These are phyloP conservation scores for Lichenostomus cassidix DNA, from an alignment of 2,113 vertebrate genomes.

Conservation along the genomic window DNA sequence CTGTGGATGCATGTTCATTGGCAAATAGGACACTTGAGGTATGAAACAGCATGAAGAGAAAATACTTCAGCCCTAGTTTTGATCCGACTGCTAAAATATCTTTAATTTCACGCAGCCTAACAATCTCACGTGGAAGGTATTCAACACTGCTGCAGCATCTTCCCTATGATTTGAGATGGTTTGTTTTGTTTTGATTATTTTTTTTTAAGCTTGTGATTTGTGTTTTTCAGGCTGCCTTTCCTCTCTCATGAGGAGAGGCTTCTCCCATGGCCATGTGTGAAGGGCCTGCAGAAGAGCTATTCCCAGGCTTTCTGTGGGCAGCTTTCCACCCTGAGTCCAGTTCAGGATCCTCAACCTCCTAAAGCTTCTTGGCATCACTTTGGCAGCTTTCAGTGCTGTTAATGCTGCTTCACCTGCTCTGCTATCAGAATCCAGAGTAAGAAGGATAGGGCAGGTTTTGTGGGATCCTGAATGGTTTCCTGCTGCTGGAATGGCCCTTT, in stretches of 20 bases:
- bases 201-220: not conserved
- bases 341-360: not conserved
- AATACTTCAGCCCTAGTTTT: not conserved
- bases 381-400: not conserved
- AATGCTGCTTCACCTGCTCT: not conserved
- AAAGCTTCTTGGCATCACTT: not conserved
- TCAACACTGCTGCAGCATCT: not conserved
- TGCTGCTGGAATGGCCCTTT: not conserved
- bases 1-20: not conserved
- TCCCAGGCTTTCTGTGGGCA: not conserved
- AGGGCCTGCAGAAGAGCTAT: not conserved
- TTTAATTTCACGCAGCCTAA: not conserved
- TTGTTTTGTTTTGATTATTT: not conserved
- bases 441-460: not conserved
- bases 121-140: not conserved
- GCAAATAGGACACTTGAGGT: not conserved
- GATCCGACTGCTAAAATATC: not conserved
- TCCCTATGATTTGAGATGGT: not conserved
- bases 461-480: not conserved
- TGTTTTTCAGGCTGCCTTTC: not conserved
- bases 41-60: not conserved
- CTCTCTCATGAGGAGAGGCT: not conserved
- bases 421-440: not conserved
- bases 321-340: not conserved
- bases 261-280: fast-evolving